Percentiles rank a stretch among this genome's conserved stretches.
Conservation (phyloP, 2,888 invertebrate genomes). For the Melanotus villosus region DNA sequence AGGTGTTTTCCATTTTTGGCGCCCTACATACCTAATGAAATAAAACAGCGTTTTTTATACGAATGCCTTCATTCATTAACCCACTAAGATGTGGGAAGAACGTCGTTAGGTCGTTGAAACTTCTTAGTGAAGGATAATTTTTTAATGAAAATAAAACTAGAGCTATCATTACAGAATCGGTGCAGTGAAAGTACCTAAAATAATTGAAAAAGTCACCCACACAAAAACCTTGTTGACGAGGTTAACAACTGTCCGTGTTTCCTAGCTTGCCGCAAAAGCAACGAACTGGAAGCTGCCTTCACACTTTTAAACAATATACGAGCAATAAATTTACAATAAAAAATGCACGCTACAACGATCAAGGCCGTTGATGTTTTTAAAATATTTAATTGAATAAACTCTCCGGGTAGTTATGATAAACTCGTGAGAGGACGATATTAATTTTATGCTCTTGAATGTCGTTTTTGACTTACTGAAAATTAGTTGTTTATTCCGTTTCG, state of each 20-base stretch:
- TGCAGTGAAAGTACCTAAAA: constrained; percentile 22
- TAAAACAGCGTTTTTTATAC: constrained; percentile 6
- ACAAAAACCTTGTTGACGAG: constrained; percentile 28
- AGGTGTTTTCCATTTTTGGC: constrained; percentile 31
- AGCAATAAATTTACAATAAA: neutral
- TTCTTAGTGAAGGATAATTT: too few species aligned
- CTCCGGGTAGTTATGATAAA: neutral
- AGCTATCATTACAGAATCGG: neutral
- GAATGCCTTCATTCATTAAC: neutral
- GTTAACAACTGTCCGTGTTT: constrained; percentile 19
- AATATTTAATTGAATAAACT: neutral
- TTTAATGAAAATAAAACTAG: too few species aligned
- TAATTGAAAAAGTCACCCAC: constrained; percentile 26
- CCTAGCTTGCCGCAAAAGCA: constrained; percentile 1
- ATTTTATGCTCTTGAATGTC: neutral
- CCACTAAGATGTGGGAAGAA: neutral
- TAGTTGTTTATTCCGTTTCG: too few species aligned
- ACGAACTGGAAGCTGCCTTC: constrained; percentile 21
- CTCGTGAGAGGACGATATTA: neutral
- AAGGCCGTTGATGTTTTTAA: constrained; percentile 9
- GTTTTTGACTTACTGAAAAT: too few species aligned
- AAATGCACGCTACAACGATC: neutral
- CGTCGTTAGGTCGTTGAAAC: constrained; percentile 3
- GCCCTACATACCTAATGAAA: constrained; percentile 15
- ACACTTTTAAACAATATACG: constrained; percentile 3